Evolutionary conservation across 2,888 invertebrate genomes (phyloP).

Genomic region (Mythimna vitellina): DNA sequence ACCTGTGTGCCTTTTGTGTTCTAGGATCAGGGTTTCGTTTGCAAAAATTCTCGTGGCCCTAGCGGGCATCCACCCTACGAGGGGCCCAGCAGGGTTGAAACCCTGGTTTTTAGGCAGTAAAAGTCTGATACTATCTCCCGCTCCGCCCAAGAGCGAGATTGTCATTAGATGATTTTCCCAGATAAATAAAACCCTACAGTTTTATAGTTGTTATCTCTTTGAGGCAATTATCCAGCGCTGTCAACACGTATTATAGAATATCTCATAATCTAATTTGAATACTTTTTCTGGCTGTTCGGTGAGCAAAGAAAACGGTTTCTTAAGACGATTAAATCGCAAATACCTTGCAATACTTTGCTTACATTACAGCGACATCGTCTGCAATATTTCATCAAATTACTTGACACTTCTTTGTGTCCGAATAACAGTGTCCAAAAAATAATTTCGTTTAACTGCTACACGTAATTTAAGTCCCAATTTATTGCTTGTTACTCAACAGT

Average conservation of each 20-base stretch:
- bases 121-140: no score
- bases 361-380: slow-evolving; percentile 22
- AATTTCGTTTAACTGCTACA: slow-evolving; percentile 27
- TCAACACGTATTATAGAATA: not conserved
- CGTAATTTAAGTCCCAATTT: slow-evolving; percentile 48
- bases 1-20: no score
- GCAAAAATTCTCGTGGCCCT: no score
- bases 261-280: slow-evolving; percentile 11
- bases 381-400: slow-evolving; percentile 45
- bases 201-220: no score
- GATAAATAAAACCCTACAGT: no score
- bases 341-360: slow-evolving; percentile 33
- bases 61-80: no score
- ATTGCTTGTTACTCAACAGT: slow-evolving; percentile 53
- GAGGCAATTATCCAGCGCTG: not conserved
- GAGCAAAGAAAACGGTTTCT: slow-evolving; percentile 21
- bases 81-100: no score
- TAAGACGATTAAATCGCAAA: slow-evolving; percentile 22
- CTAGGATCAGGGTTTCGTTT: no score
- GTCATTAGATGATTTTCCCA: no score
- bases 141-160: no score
- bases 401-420: slow-evolving; percentile 44
- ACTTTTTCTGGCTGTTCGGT: not conserved
- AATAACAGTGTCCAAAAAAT: slow-evolving; percentile 31
- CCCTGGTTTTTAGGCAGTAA: no score